Percentiles rank a stretch among this genome's conserved stretches.
These are phyloP conservation scores for Mobula birostris DNA, from an alignment of 2,113 vertebrate species.

Conservation along the genomic window DNA sequence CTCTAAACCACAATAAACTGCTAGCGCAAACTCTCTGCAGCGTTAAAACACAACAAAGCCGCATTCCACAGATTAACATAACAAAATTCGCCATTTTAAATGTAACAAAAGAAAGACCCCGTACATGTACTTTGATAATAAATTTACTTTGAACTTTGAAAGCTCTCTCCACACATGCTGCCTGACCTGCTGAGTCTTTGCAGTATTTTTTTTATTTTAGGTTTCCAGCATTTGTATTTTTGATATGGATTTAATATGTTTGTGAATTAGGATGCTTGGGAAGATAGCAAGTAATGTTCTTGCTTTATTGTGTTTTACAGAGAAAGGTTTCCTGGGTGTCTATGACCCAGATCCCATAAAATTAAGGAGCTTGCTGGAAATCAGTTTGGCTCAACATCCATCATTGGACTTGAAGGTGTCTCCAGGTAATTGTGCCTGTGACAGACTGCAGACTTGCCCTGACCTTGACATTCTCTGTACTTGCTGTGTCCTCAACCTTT, in stretches of 20 bases:
- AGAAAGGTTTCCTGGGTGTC: slow-evolving; percentile 67
- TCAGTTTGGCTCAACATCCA: not conserved
- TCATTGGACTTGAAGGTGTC: not conserved
- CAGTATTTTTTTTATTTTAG: too few relatives aligned
- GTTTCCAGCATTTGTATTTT: not conserved
- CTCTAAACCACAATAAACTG: too few relatives aligned
- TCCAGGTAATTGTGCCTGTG: not conserved
- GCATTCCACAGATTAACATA: too few relatives aligned
- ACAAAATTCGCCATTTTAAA: too few relatives aligned
- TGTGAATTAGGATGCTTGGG: not conserved
- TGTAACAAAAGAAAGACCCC: too few relatives aligned
- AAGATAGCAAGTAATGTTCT: not conserved
- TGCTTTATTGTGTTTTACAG: slow-evolving; percentile 44
- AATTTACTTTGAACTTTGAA: too few relatives aligned
- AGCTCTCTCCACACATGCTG: too few relatives aligned
- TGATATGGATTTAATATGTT: not conserved
- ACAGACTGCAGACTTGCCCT: not conserved
- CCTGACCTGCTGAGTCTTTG: too few relatives aligned
- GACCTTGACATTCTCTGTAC: not conserved
- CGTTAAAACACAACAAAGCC: too few relatives aligned
- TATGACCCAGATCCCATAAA: slow-evolving; percentile 55
- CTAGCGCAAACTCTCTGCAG: too few relatives aligned
- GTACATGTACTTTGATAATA: too few relatives aligned
- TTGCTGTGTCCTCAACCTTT: not conserved
- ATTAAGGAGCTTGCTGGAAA: slow-evolving; percentile 44